Percentiles rank a stretch among this genome's conserved stretches.
Conservation (phyloP, 2,113 vertebrate species). For the Cacatua alba region DNA sequence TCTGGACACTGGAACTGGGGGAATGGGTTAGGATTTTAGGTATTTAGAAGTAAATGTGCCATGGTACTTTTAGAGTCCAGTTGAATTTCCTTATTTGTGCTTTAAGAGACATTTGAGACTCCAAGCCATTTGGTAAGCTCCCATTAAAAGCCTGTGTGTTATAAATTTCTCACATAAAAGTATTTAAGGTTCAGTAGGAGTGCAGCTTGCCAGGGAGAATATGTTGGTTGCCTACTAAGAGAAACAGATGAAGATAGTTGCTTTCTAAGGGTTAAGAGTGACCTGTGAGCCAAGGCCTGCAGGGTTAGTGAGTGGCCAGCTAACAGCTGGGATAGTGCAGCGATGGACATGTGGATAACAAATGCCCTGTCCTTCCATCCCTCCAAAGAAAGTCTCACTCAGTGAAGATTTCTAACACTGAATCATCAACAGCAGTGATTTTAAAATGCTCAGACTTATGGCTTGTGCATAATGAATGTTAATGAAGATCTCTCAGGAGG, state of each 20-base stretch:
- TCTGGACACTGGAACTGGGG: neutral
- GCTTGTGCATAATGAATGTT: neutral
- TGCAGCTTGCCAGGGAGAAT: neutral
- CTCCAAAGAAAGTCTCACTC: neutral
- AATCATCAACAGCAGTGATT: neutral
- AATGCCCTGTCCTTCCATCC: neutral
- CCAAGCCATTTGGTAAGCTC: slow-evolving; percentile 6
- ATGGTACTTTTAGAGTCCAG: neutral
- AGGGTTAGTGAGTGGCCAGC: neutral
- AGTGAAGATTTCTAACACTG: neutral
- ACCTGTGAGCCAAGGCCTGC: neutral
- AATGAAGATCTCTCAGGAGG: neutral
- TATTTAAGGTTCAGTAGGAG: neutral
- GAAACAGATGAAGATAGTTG: neutral
- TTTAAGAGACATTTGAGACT: slow-evolving; percentile 59
- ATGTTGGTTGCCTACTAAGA: neutral
- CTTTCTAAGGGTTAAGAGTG: neutral
- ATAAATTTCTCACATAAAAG: neutral
- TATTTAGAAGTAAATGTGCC: neutral
- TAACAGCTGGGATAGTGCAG: neutral
- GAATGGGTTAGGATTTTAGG: neutral
- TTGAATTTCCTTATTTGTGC: slow-evolving; percentile 6
- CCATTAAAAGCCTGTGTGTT: slow-evolving; percentile 5
- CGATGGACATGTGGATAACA: neutral
- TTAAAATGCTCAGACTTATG: neutral